phyloP scores from a whole-genome alignment of 2,113 vertebrate genomes.

The Corythaixoides concolor region DNA sequence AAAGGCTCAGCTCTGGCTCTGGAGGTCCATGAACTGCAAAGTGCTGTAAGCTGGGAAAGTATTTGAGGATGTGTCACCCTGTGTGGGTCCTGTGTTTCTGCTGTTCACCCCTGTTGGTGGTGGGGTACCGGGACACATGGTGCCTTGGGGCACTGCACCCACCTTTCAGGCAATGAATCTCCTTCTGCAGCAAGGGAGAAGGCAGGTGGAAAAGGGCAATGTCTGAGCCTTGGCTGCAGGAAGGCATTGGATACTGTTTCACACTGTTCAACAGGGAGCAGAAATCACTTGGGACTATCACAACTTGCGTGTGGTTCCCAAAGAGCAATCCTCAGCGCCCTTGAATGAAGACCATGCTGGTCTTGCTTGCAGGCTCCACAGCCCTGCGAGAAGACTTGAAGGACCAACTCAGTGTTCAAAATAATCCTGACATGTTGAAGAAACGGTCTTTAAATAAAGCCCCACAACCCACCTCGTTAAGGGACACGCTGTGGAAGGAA shows the following conservation, averaged over 20 bases:
- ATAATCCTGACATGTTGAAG: background rate
- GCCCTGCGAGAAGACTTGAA: background rate
- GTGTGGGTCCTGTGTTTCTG: background rate
- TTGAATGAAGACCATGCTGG: too few relatives aligned
- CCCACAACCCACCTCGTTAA: background rate
- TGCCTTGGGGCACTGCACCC: background rate
- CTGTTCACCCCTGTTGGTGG: background rate
- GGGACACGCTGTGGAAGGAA: background rate
- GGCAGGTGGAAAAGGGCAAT: background rate
- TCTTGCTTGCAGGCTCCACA: background rate
- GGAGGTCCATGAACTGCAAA: background rate
- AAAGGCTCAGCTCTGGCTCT: conserved; percentile 21
- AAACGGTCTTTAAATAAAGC: background rate
- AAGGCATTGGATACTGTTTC: background rate
- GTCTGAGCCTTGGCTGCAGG: accelerated
- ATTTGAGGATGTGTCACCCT: conserved; percentile 13
- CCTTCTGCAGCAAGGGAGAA: background rate
- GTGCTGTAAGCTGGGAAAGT: background rate
- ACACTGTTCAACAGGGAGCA: background rate
- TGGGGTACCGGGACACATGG: accelerated
- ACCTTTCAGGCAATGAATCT: background rate
- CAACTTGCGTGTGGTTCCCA: background rate
- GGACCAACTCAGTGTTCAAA: background rate
- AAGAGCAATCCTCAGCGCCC: background rate
- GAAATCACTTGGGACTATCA: accelerated